Conservation (phyloP, 2,888 invertebrate species). For the Oxytorus armatus region DNA sequence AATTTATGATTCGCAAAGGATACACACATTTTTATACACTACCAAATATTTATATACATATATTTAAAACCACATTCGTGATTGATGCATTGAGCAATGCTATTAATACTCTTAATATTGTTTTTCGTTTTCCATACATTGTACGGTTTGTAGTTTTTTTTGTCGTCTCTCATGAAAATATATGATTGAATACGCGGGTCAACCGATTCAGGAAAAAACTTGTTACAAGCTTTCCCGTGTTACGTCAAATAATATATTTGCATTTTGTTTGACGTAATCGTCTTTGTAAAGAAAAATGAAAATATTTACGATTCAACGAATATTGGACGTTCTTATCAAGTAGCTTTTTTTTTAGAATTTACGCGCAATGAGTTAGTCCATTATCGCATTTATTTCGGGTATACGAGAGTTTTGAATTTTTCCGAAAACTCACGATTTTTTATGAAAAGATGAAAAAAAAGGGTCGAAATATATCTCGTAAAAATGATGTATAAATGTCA, state of each 20-base stretch:
- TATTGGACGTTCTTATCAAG: not conserved
- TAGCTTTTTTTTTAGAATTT: not conserved
- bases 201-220: constrained; percentile 8
- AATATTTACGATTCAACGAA: not conserved
- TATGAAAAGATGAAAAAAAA: not conserved
- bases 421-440: too few relatives aligned
- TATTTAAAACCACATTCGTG: not conserved
- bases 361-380: too few relatives aligned
- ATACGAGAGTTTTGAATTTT: too few relatives aligned
- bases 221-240: not conserved
- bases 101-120: constrained; percentile 42
- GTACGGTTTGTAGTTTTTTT: too few relatives aligned
- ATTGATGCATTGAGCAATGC: constrained; percentile 7
- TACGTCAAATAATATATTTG: not conserved
- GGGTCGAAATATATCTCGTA: constrained; percentile 26
- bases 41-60: constrained; percentile 18
- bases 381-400: not conserved
- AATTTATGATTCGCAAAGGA: constrained; percentile 20
- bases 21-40: constrained; percentile 8
- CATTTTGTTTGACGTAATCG: too few relatives aligned
- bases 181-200: constrained; percentile 9
- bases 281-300: not conserved
- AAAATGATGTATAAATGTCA: constrained; percentile 54
- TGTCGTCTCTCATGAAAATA: constrained; percentile 14
- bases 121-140: not conserved